Base-by-base conservation (phyloP, 1,140 invertebrate species). In the Battus philenor region DNA sequence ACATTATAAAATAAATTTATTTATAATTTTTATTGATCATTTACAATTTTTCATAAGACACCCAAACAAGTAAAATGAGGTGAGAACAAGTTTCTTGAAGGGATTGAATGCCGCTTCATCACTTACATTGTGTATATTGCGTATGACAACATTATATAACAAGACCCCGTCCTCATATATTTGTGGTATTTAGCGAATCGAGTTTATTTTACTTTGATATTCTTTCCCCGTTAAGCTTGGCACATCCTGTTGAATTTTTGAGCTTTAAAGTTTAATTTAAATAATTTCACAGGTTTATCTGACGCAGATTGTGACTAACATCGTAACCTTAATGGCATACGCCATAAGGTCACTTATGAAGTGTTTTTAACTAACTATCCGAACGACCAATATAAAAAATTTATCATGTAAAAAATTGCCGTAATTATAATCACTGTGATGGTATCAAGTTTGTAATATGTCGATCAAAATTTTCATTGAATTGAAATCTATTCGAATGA, bases 1-100 rank as follows among this genome's bases (percentile, higher is more conserved):
- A 66, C 65, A 64, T 66, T 64, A 16, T 65, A 62, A 78, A 67
- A 62, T 69, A 74, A 84, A 62, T 75, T 67, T 68, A 71, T 68
- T 53, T 61, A 53, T 78, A 63, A 70, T 65, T 71, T 64, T 50
- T 68, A 70, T 59, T 39, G 60, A 56, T 59, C 52, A 56, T 59
- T 29, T 55, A 54, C 50, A 49, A 24, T 66, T 47, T 62, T 45
- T 18, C 48, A 57, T 61, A 52, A 29, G 13, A 18, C 15, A 50
- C 45, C 54, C 45, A 61, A 53, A 61, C 47, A 47, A 50, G 29
- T 18, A 33, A 30, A 56, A 53, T 24, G 57, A 81, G 78, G 78
- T 82, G 78, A 82, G 78, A 79, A 57, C 48, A 4, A 36, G 59
- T 68, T 71, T 69, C 58, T 54, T 59, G 48, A 47, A 59, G 47